Percentiles rank a stretch among this genome's conserved stretches.
These are phyloP conservation scores for Thunnus thynnus DNA, from an alignment of 2,113 vertebrate genomes.

Conservation along the genomic window DNA sequence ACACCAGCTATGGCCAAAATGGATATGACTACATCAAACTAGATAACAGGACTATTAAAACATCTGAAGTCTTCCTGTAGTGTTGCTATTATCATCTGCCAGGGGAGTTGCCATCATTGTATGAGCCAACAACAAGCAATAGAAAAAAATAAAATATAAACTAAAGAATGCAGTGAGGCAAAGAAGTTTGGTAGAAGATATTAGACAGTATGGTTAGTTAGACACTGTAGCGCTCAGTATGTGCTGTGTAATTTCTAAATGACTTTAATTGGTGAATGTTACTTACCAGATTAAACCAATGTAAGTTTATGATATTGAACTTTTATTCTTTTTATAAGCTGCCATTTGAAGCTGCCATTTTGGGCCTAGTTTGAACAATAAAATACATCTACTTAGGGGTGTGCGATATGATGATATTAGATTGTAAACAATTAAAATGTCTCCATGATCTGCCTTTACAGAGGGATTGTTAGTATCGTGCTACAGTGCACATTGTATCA, in stretches of 20 bases:
- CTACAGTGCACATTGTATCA: no score
- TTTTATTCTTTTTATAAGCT: background rate
- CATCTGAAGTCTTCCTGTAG: background rate
- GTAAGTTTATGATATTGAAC: background rate
- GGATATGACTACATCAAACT: conserved; percentile 46
- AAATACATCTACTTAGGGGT: no score
- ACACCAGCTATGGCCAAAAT: conserved; percentile 33
- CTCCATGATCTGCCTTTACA: no score
- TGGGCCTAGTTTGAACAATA: no score
- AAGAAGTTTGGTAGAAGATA: background rate
- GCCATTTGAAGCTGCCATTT: background rate
- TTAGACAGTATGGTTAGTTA: background rate
- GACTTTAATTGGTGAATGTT: background rate
- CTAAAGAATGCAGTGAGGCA: background rate
- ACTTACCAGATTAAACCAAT: no score
- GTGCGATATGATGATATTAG: no score
- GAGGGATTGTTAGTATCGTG: no score
- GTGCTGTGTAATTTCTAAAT: background rate
- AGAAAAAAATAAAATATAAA: background rate
- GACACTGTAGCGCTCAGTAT: background rate
- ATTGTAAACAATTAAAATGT: no score
- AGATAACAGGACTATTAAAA: conserved; percentile 55
- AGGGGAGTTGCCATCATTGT: conserved; percentile 1
- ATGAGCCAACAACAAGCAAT: conserved; percentile 10
- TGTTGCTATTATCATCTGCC: conserved; percentile 28